Evolutionary conservation across 2,888 invertebrate genomes (phyloP).

Genomic region (Isoperla grammatica): DNA sequence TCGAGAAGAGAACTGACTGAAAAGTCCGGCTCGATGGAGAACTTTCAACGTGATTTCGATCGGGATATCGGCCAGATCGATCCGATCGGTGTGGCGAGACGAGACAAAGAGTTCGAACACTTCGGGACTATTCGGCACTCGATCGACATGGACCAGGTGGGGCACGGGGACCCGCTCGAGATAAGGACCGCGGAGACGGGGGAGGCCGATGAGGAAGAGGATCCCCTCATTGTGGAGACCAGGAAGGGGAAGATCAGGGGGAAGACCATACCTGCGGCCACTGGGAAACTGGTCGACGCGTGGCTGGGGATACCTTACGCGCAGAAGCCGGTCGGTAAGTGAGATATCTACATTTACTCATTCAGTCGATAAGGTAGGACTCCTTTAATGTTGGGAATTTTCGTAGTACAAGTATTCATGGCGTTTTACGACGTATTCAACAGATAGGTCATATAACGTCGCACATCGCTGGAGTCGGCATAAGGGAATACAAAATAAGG

Average conservation of each 20-base stretch:
- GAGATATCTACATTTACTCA: no score
- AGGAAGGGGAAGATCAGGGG: constrained; percentile 71
- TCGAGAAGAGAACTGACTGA: not conserved
- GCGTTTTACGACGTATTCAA: no score
- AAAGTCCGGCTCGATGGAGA: not conserved
- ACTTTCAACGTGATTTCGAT: not conserved
- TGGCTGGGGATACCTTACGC: constrained; percentile 82
- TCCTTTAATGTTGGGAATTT: no score
- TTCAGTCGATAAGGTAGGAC: no score
- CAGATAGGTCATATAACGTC: no score
- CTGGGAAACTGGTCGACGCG: constrained; percentile 74
- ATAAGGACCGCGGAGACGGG: not conserved
- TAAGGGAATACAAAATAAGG: no score
- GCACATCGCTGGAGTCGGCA: no score
- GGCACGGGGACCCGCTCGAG: not conserved
- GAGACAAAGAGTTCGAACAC: not conserved
- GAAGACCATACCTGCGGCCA: constrained; percentile 63
- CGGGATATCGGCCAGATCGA: no score
- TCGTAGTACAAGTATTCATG: no score
- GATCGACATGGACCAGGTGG: not conserved
- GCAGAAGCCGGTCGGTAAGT: constrained; percentile 62
- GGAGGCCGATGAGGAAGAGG: constrained; percentile 42
- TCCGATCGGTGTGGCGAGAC: no score
- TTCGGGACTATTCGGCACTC: not conserved
- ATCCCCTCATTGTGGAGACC: constrained; percentile 69